Conservation (phyloP, 2,797 vertebrate genomes). For the Ctenopoma kingsleyae region DNA sequence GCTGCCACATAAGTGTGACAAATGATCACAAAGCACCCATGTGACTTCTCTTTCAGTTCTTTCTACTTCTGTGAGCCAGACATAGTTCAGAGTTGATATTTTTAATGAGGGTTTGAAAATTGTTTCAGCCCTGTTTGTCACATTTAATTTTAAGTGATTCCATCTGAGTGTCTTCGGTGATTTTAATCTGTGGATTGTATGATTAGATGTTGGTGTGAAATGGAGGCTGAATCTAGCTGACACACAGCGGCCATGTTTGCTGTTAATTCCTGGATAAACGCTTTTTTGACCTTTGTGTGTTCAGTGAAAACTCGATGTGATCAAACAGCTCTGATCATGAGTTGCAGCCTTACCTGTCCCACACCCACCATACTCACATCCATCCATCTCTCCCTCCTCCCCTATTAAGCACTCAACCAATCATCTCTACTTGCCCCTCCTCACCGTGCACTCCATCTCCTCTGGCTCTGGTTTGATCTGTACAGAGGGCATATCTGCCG, state of each 20-base stretch:
- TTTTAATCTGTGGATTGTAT: neutral
- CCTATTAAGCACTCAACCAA: constrained; percentile 29
- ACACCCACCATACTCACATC: constrained; percentile 19
- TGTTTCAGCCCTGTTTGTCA: no score
- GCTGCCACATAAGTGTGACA: neutral
- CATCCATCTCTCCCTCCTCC: neutral
- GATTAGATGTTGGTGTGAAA: neutral
- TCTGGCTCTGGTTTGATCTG: constrained; percentile 87
- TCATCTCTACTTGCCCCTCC: constrained; percentile 22
- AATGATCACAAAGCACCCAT: neutral
- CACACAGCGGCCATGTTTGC: neutral
- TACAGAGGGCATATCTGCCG: constrained; percentile 82
- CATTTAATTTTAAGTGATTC: neutral
- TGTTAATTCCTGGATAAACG: neutral
- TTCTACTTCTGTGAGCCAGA: neutral
- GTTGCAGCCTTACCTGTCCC: constrained; percentile 1
- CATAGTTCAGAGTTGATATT: neutral
- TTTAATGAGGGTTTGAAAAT: no score
- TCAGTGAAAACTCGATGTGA: neutral
- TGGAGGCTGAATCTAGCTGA: neutral
- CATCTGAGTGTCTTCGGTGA: neutral
- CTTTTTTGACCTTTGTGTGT: neutral
- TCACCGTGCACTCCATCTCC: constrained; percentile 87
- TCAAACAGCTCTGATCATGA: neutral
- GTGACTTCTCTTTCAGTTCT: neutral